Conservation (phyloP, 2,113 vertebrate species). For the Oncorhynchus mykiss region DNA sequence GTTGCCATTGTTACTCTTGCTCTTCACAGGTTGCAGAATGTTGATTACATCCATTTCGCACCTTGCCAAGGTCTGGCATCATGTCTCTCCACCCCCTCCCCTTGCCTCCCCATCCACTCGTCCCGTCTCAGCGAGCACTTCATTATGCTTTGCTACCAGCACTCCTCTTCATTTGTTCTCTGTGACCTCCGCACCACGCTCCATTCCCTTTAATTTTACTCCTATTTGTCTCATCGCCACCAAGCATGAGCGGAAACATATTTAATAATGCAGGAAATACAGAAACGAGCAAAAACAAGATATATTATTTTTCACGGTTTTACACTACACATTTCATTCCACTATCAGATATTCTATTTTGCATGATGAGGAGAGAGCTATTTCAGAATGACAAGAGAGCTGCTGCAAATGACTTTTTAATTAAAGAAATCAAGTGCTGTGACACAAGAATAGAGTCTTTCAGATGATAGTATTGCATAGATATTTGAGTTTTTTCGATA, state of each 20-base stretch:
- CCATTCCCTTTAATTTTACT: slow-evolving; percentile 16
- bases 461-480: too few relatives aligned
- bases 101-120: neutral
- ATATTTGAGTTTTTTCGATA: too few relatives aligned
- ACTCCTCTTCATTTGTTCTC: slow-evolving; percentile 27
- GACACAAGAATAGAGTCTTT: neutral
- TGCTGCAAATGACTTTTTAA: neutral
- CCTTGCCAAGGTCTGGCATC: slow-evolving; percentile 6
- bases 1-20: neutral
- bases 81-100: neutral
- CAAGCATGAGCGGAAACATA: slow-evolving; percentile 14
- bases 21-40: neutral
- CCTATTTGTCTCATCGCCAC: slow-evolving; percentile 6
- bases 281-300: neutral
- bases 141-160: slow-evolving; percentile 25
- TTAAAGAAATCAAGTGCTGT: neutral
- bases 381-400: neutral
- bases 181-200: slow-evolving; percentile 10
- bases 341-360: neutral
- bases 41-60: slow-evolving; percentile 17
- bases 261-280: slow-evolving; percentile 39
- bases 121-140: slow-evolving; percentile 27
- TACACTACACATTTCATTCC: neutral
- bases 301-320: neutral
- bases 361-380: neutral